phyloP scores from a whole-genome alignment of 2,888 invertebrate genomes.

The Ormyrus nitidulus region DNA sequence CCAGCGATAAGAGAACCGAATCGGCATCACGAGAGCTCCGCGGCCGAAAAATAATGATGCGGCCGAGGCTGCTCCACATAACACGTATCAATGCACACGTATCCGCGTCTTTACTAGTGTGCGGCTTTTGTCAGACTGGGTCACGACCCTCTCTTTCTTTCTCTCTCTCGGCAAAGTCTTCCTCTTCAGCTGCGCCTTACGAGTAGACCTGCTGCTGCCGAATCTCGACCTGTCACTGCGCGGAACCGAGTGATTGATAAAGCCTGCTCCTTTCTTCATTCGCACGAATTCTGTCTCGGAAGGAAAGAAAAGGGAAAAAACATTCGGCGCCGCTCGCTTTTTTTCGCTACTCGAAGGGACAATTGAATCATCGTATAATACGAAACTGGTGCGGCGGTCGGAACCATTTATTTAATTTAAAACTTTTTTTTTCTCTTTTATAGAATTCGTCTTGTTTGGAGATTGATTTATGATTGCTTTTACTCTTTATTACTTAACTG shows the following conservation, averaged over 20 bases:
- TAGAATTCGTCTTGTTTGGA: background rate
- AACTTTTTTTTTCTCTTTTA: too few species aligned
- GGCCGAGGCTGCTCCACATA: conserved; percentile 37
- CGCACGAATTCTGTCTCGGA: conserved; percentile 52
- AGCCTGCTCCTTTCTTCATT: conserved; percentile 64
- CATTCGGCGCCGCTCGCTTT: background rate
- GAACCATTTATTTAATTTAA: background rate
- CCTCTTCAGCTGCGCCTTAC: conserved; percentile 42
- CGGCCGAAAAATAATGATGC: conserved; percentile 68
- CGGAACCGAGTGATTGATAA: conserved; percentile 68
- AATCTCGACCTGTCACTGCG: conserved; percentile 69
- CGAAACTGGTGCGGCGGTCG: background rate
- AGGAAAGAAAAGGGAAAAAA: conserved; percentile 8
- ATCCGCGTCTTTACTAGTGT: conserved; percentile 21
- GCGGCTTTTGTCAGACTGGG: conserved; percentile 19
- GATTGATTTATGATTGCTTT: background rate
- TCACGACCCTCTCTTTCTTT: conserved; percentile 26
- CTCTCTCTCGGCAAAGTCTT: conserved; percentile 23
- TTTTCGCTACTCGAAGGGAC: conserved; percentile 14
- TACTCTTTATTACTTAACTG: background rate
- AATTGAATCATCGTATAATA: conserved; percentile 42
- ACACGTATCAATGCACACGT: conserved; percentile 65
- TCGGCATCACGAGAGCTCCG: conserved; percentile 60
- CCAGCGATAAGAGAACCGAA: conserved; percentile 62
- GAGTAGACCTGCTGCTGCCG: conserved; percentile 64